A percentile compares a stretch with the other conserved stretches of the same genome.
Conservation (phyloP, 2,888 invertebrate genomes). For the Mythimna pallens region DNA sequence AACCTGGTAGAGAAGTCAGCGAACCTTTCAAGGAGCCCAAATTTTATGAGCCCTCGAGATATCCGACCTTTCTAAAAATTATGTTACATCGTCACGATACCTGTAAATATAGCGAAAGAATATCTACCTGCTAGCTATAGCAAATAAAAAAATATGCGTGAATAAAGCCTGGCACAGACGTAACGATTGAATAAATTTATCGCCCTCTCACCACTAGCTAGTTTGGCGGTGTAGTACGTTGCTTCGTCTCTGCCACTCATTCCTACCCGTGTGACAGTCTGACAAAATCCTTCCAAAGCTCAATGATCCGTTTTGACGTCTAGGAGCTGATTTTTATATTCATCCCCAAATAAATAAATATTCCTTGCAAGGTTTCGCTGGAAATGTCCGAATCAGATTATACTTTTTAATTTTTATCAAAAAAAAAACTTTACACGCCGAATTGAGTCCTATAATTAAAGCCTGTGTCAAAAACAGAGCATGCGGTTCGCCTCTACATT, state of each 20-base stretch:
- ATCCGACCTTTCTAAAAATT: conserved; percentile 47
- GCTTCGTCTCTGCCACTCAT: neutral
- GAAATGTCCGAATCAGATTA: conserved; percentile 23
- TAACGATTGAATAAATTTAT: neutral
- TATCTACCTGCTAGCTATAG: conserved; percentile 8
- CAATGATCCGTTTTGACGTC: neutral
- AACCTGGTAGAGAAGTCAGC: conserved; percentile 27
- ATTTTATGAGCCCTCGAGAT: conserved; percentile 48
- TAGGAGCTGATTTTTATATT: neutral
- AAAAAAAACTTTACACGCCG: conserved; percentile 31
- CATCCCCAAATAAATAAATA: conserved; percentile 7
- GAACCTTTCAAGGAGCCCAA: conserved; percentile 37
- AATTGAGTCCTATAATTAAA: conserved; percentile 48
- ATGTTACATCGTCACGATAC: conserved; percentile 35
- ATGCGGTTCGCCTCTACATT: conserved; percentile 16
- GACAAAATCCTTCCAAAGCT: neutral
- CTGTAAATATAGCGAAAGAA: conserved; percentile 21
- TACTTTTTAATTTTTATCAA: conserved; percentile 33
- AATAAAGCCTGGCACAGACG: neutral
- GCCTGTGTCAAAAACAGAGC: conserved; percentile 43
- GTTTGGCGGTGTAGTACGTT: neutral
- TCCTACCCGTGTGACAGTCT: neutral
- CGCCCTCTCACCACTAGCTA: neutral
- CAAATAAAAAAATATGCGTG: neutral
- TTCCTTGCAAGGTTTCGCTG: conserved; percentile 20